Evolutionary conservation across 2,888 invertebrate genomes (phyloP).

Genomic region (Chymomyza procnemis): DNA sequence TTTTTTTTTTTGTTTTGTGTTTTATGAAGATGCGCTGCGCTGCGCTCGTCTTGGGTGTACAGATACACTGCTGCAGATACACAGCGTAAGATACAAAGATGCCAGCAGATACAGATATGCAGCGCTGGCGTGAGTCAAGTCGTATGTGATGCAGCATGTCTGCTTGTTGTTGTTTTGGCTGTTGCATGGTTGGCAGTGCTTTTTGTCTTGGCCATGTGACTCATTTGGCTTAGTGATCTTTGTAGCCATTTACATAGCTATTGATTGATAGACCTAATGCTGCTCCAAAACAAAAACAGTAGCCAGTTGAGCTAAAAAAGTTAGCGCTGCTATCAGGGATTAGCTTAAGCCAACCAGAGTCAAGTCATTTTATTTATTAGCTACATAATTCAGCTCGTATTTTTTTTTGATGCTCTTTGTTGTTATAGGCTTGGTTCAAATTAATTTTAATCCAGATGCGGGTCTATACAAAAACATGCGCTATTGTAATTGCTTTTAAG

Average conservation of each 20-base stretch:
- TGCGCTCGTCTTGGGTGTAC: neutral
- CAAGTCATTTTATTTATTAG: neutral
- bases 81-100: neutral
- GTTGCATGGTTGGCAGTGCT: slow-evolving; percentile 28
- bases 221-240: neutral
- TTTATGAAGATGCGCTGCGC: neutral
- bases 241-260: neutral
- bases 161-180: slow-evolving; percentile 12
- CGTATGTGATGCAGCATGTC: slow-evolving; percentile 38
- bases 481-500: too few relatives aligned
- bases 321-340: neutral
- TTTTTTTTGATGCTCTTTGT: too few relatives aligned
- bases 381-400: neutral
- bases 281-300: neutral
- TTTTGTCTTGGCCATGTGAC: neutral
- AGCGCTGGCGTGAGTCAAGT: slow-evolving; percentile 33
- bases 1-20: neutral
- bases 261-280: neutral
- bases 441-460: too few relatives aligned
- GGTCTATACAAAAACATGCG: too few relatives aligned
- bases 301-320: neutral
- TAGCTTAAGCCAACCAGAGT: neutral
- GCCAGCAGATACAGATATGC: neutral
- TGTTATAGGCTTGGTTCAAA: too few relatives aligned
- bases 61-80: neutral